A percentile compares a stretch with the other conserved stretches of the same genome.
These are phyloP conservation scores for Epicauta chinensis DNA, from an alignment of 1,140 invertebrate genomes.

Conservation along the genomic window DNA sequence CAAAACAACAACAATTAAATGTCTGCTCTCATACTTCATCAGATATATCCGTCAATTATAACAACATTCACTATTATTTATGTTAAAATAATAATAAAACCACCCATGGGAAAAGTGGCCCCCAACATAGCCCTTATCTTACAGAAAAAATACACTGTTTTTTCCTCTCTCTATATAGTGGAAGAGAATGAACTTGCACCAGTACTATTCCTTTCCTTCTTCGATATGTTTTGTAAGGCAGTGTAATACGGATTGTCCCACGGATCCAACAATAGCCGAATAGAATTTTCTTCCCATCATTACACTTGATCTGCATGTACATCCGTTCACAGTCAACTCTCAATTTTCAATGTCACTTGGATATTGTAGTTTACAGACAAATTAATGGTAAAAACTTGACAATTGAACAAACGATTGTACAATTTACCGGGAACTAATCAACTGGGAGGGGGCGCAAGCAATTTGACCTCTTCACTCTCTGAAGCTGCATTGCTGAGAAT, in stretches of 20 bases:
- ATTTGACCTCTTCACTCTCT: conserved; percentile 12
- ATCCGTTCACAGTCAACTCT: conserved; percentile 37
- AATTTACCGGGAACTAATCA: conserved; percentile 13
- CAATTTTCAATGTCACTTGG: conserved; percentile 38
- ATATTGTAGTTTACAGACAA: conserved; percentile 13
- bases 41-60: conserved; percentile 32
- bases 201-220: background rate
- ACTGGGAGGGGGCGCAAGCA: conserved; percentile 1
- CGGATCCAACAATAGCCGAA: conserved; percentile 33
- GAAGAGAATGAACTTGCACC: conserved; percentile 19
- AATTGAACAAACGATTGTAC: conserved; percentile 20
- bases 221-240: conserved; percentile 31
- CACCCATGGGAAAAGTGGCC: conserved; percentile 21
- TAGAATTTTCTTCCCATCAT: conserved; percentile 35
- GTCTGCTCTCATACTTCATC: conserved; percentile 34
- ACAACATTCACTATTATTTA: conserved; percentile 25
- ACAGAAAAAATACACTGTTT: conserved; percentile 22
- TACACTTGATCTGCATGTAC: conserved; percentile 42
- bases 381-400: conserved; percentile 24
- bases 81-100: conserved; percentile 27
- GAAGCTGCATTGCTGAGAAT: too few species aligned
- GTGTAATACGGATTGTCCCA: conserved; percentile 39
- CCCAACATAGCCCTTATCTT: conserved; percentile 18
- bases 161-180: conserved; percentile 16
- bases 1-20: conserved; percentile 23